phyloP scores from a whole-genome alignment of 2,888 invertebrate genomes.

The Tillus elongatus region DNA sequence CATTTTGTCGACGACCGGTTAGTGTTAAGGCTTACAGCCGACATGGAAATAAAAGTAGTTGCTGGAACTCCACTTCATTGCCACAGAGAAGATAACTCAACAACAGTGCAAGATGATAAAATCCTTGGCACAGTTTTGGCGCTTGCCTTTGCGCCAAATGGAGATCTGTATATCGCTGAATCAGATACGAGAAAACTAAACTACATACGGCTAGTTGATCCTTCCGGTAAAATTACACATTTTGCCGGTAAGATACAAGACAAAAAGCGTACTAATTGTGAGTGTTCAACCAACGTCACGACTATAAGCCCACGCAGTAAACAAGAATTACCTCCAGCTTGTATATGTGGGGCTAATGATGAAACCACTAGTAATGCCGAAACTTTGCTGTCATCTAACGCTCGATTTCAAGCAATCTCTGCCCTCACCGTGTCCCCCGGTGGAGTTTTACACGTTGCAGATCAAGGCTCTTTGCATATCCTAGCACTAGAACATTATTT shows the following conservation, averaged over 20 bases:
- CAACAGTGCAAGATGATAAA: conserved; percentile 26
- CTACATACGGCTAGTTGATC: conserved; percentile 75
- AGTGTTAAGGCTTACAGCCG: conserved; percentile 82
- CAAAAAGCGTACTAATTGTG: conserved; percentile 43
- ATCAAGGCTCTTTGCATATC: conserved; percentile 83
- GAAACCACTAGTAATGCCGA: conserved; percentile 72
- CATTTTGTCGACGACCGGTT: conserved; percentile 94
- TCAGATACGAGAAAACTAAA: conserved; percentile 80
- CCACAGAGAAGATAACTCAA: conserved; percentile 43
- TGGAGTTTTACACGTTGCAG: conserved; percentile 91
- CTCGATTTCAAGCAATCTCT: conserved; percentile 79
- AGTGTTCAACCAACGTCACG: conserved; percentile 50
- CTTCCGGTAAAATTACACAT: conserved; percentile 80
- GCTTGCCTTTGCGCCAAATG: conserved; percentile 83
- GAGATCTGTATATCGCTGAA: conserved; percentile 88
- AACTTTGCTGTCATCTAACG: conserved; percentile 81
- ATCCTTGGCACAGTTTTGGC: conserved; percentile 74
- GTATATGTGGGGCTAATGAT: conserved; percentile 34
- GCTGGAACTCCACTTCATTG: conserved; percentile 94
- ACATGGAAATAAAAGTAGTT: conserved; percentile 84
- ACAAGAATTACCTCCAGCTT: conserved; percentile 34
- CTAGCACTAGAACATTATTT: conserved; percentile 78
- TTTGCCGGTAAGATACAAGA: conserved; percentile 83
- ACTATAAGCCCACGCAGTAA: conserved; percentile 41
- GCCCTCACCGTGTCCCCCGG: conserved; percentile 91